Percentiles rank a stretch among this genome's conserved stretches.
phyloP scores from a whole-genome alignment of 2,113 vertebrate species.

The Pongo abelii region DNA sequence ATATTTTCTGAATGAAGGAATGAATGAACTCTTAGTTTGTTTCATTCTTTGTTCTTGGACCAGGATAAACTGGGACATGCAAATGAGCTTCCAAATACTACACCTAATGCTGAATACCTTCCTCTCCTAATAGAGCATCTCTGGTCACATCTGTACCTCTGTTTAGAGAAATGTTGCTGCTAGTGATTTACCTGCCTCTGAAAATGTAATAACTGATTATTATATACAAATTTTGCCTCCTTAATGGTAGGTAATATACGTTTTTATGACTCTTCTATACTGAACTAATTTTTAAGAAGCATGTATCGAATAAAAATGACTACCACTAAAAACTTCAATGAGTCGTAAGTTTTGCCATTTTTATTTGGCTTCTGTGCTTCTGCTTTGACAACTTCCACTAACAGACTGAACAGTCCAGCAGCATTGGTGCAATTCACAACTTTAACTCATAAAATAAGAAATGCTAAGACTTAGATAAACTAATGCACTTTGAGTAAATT shows the following conservation, averaged over 20 bases:
- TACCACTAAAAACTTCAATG: background rate
- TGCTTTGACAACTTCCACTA: background rate
- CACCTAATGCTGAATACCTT: background rate
- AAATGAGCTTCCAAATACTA: background rate
- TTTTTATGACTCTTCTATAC: background rate
- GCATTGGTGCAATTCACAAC: background rate
- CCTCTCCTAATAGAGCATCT: background rate
- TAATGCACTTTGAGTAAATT: background rate
- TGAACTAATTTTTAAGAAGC: background rate
- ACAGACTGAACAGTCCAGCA: background rate
- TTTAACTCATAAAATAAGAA: slow-evolving; percentile 23
- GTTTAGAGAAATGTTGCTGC: background rate
- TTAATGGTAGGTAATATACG: background rate
- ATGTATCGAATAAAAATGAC: slow-evolving; percentile 8
- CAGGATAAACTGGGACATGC: background rate
- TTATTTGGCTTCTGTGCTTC: background rate
- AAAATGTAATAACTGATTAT: background rate
- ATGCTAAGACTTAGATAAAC: background rate
- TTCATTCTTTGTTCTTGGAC: background rate
- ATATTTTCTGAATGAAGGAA: background rate
- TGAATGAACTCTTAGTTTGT: background rate
- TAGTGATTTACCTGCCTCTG: background rate
- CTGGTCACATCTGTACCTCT: background rate
- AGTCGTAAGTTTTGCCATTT: background rate
- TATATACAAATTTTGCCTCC: background rate